Percentiles rank a stretch among this genome's conserved stretches.
Evolutionary conservation across 2,797 vertebrate species (phyloP).

Genomic region (Perodicticus potto): DNA sequence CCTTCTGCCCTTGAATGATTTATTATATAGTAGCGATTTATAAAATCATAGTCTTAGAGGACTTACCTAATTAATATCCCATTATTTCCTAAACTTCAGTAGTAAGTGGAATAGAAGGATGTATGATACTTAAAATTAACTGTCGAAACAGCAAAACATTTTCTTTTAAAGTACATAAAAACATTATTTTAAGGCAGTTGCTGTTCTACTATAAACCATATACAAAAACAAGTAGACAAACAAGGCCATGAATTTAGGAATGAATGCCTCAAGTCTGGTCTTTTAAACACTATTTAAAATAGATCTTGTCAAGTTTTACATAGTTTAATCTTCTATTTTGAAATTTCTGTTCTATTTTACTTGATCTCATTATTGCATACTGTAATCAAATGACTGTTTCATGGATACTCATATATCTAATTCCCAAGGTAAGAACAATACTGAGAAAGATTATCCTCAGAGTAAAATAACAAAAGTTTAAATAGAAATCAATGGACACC

Average conservation of each 20-base stretch:
- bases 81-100: background rate
- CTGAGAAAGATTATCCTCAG: conserved; percentile 6
- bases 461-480: background rate
- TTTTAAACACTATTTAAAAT: conserved; percentile 28
- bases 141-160: background rate
- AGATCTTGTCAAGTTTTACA: background rate
- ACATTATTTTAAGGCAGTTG: background rate
- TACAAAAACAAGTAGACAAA: background rate
- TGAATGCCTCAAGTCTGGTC: background rate
- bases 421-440: background rate
- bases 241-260: background rate
- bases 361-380: background rate
- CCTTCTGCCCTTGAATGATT: conserved; percentile 26
- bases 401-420: background rate
- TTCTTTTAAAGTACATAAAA: conserved; percentile 41
- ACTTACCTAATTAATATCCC: conserved; percentile 1
- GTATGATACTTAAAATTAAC: conserved; percentile 52
- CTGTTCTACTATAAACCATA: background rate
- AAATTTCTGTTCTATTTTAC: background rate
- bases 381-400: background rate
- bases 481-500: background rate
- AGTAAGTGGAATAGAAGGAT: background rate
- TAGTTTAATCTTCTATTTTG: background rate
- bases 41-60: conserved; percentile 16
- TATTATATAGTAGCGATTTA: conserved; percentile 2